Percentiles rank a stretch among this genome's conserved stretches.
Evolutionary conservation across 2,113 vertebrate species (phyloP).

Genomic region (Labrus mixtus): DNA sequence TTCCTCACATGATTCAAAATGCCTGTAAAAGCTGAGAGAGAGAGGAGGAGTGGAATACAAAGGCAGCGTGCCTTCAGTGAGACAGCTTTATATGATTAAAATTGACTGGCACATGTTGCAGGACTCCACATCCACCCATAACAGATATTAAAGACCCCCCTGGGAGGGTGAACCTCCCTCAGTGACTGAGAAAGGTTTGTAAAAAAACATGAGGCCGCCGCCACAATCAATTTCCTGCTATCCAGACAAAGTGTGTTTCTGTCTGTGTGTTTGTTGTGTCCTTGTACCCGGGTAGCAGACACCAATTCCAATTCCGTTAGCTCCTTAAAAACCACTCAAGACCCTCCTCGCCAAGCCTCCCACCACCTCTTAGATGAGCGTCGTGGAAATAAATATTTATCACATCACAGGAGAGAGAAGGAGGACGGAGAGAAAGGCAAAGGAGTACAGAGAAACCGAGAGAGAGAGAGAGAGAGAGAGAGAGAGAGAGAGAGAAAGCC

Average conservation of each 20-base stretch:
- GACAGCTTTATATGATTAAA: constrained; percentile 80
- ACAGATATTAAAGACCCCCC: constrained; percentile 72
- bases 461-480: constrained; percentile 13
- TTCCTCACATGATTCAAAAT: constrained; percentile 29
- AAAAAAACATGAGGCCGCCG: constrained; percentile 38
- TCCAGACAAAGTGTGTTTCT: constrained; percentile 25
- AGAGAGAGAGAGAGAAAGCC: constrained; percentile 11
- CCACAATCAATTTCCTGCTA: constrained; percentile 65
- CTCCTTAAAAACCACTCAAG: constrained; percentile 61
- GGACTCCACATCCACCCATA: constrained; percentile 64
- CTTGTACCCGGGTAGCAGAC: constrained; percentile 35
- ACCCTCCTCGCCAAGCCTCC: constrained; percentile 14
- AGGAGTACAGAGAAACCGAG: constrained; percentile 23
- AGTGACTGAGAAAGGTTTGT: constrained; percentile 65
- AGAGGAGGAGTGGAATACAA: constrained; percentile 42
- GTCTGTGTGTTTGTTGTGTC: not conserved
- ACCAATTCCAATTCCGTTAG: constrained; percentile 59
- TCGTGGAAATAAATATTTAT: constrained; percentile 75
- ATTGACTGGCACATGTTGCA: constrained; percentile 71
- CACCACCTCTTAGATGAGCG: constrained; percentile 18
- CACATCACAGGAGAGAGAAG: constrained; percentile 40
- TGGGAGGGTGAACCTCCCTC: constrained; percentile 62
- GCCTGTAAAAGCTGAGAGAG: constrained; percentile 40
- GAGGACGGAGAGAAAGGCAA: not conserved
- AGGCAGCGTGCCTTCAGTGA: constrained; percentile 54